Conservation (phyloP, 2,797 vertebrate species). For the Australoheros facetus region DNA sequence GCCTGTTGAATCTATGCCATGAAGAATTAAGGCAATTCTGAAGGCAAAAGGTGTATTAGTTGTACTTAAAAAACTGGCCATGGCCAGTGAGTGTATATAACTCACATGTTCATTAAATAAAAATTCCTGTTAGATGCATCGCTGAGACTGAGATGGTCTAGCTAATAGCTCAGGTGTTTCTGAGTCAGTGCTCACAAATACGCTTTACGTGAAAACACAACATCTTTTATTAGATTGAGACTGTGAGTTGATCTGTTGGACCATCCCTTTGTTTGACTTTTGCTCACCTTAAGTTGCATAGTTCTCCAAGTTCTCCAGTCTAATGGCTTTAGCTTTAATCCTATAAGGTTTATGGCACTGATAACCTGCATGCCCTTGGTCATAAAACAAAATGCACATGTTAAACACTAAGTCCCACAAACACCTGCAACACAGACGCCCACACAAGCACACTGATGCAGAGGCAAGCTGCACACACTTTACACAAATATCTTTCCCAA, state of each 20-base stretch:
- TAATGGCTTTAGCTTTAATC: constrained; percentile 34
- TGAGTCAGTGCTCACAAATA: neutral
- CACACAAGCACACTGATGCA: neutral
- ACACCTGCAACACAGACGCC: neutral
- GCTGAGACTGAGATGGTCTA: neutral
- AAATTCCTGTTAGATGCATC: too few relatives aligned
- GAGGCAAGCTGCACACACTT: neutral
- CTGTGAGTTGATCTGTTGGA: neutral
- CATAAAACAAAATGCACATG: constrained; percentile 22
- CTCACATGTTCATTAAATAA: too few relatives aligned
- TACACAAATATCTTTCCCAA: neutral
- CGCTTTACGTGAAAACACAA: too few relatives aligned
- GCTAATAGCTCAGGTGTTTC: neutral
- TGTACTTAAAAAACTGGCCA: too few relatives aligned
- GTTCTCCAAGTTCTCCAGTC: constrained; percentile 14
- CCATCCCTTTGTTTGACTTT: constrained; percentile 10
- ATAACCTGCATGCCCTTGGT: constrained; percentile 40
- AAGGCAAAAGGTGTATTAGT: too few relatives aligned
- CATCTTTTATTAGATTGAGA: neutral
- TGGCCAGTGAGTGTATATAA: too few relatives aligned
- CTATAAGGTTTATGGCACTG: constrained; percentile 52
- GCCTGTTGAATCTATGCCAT: too few relatives aligned
- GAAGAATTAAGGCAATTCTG: too few relatives aligned
- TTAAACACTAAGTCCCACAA: constrained; percentile 1
- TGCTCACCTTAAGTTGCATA: constrained; percentile 9